phyloP scores from a whole-genome alignment of 2,888 invertebrate genomes.

The Shargacucullia verbasci region DNA sequence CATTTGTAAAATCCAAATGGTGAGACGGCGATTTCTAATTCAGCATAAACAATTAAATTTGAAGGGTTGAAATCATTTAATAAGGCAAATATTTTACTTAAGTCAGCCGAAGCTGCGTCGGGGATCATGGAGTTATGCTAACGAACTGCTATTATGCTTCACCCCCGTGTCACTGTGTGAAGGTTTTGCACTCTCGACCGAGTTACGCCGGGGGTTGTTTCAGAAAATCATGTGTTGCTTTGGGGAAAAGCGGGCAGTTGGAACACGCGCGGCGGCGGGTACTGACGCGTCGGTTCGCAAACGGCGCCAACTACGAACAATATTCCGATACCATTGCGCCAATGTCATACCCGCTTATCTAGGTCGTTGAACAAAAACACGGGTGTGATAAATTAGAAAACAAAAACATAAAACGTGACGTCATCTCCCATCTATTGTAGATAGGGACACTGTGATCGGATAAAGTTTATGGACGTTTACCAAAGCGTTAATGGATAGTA shows the following conservation, averaged over 20 bases:
- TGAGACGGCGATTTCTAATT: constrained; percentile 54
- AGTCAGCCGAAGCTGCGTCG: constrained; percentile 70
- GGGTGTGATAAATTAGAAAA: constrained; percentile 62
- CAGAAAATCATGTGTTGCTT: constrained; percentile 85
- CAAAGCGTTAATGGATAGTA: constrained; percentile 70
- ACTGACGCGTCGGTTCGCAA: constrained; percentile 61
- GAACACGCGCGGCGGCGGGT: constrained; percentile 67
- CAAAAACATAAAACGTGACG: constrained; percentile 62
- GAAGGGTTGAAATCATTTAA: constrained; percentile 75
- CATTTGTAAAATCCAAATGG: constrained; percentile 18
- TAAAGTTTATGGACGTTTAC: constrained; percentile 59
- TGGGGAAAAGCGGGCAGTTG: constrained; percentile 75
- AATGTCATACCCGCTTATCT: constrained; percentile 63
- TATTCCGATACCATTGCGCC: constrained; percentile 55
- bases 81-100: constrained; percentile 82
- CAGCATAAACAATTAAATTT: constrained; percentile 62
- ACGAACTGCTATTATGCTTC: constrained; percentile 86
- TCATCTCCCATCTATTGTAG: constrained; percentile 45
- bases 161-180: constrained; percentile 87
- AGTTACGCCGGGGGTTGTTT: constrained; percentile 82
- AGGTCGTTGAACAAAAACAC: constrained; percentile 69
- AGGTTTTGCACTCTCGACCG: constrained; percentile 88
- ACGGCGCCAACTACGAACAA: constrained; percentile 43
- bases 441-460: constrained; percentile 52
- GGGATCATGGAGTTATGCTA: constrained; percentile 77